Percentiles rank a stretch among this genome's conserved stretches.
phyloP scores from a whole-genome alignment of 2,888 invertebrate genomes.

The Pachycephus smyrnensis region DNA sequence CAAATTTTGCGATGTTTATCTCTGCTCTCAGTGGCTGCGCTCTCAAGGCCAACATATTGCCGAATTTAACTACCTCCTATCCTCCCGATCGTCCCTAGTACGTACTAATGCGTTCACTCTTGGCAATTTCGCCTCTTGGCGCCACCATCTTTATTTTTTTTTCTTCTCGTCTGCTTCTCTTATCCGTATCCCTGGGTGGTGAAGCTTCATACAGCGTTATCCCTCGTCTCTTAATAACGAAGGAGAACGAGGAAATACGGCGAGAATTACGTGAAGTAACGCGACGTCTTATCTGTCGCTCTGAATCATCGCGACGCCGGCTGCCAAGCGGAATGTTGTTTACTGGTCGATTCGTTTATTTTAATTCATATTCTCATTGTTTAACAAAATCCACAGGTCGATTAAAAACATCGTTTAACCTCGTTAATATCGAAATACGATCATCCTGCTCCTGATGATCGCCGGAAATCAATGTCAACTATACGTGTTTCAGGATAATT shows the following conservation, averaged over 20 bases:
- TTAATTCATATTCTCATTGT: constrained; percentile 30
- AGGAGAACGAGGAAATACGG: not conserved
- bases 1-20: not conserved
- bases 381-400: not conserved
- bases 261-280: not conserved
- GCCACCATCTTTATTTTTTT: not conserved
- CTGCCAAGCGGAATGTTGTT: constrained; percentile 28
- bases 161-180: not conserved
- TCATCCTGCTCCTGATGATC: not conserved
- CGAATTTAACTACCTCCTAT: not conserved
- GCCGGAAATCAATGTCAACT: not conserved
- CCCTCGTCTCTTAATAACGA: not conserved
- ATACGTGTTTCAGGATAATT: not conserved
- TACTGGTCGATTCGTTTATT: constrained; percentile 33
- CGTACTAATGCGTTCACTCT: not conserved
- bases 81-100: not conserved
- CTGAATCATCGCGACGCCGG: not conserved
- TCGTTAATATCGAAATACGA: not conserved
- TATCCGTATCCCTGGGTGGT: not conserved
- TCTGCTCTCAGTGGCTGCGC: not conserved
- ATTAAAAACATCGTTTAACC: not conserved
- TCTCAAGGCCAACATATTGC: not conserved
- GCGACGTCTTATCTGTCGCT: not conserved
- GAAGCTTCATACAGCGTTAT: not conserved
- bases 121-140: not conserved